phyloP scores from a whole-genome alignment of 1,140 invertebrate species.

The Ruditapes philippinarum region DNA sequence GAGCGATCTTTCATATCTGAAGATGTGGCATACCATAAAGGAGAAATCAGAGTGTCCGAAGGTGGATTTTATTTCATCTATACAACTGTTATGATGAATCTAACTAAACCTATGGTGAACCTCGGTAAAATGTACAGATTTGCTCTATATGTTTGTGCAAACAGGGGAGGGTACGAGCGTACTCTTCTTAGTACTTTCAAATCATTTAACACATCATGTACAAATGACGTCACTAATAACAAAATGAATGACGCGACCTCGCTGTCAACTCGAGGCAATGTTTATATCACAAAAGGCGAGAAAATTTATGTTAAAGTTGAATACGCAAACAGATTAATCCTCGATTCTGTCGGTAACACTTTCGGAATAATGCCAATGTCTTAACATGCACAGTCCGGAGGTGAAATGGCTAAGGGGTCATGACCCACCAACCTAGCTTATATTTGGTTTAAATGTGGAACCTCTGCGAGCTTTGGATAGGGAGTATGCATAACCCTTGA shows the following conservation, averaged over 20 bases:
- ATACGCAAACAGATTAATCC: neutral
- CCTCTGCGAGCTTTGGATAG: no score
- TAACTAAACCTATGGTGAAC: neutral
- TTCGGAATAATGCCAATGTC: neutral
- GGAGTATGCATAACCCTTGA: no score
- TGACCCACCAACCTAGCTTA: no score
- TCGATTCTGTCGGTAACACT: neutral
- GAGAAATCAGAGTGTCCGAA: neutral
- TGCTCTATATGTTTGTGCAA: neutral
- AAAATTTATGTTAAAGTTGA: neutral
- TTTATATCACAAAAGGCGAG: neutral
- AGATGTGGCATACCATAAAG: neutral
- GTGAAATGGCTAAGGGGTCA: no score
- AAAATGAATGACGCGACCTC: no score
- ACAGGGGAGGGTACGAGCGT: neutral
- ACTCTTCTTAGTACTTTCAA: neutral
- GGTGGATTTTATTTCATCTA: neutral
- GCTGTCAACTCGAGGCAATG: neutral
- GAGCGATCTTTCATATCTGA: neutral
- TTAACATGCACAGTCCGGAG: no score
- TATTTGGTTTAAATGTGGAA: no score
- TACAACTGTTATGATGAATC: neutral
- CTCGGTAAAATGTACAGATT: neutral
- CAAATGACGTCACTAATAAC: neutral
- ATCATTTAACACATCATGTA: neutral